Percentiles rank a stretch among this genome's conserved stretches.
Conservation (phyloP, 1,140 invertebrate genomes). For the Andricus grossulariae region DNA sequence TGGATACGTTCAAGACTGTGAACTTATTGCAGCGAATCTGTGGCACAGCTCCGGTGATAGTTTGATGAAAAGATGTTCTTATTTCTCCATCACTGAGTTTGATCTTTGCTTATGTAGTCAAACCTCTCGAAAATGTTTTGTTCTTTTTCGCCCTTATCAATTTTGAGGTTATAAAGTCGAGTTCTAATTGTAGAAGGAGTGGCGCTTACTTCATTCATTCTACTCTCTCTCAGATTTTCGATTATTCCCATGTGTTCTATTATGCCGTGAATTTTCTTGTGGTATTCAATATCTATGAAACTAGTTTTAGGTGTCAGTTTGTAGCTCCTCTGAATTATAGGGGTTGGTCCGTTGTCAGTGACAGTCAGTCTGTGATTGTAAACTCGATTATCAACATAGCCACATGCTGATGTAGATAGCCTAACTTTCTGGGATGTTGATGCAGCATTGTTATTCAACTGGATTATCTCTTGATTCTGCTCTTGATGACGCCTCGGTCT, state of each 20-base stretch:
- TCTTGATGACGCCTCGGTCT: no score
- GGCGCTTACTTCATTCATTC: constrained; percentile 41
- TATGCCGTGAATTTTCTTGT: constrained; percentile 37
- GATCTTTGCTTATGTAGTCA: constrained; percentile 44
- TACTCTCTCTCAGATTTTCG: not conserved
- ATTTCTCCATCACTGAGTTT: constrained; percentile 48
- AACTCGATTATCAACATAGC: not conserved
- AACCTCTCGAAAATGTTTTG: constrained; percentile 45
- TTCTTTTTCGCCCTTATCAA: constrained; percentile 32
- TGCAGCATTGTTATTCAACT: no score
- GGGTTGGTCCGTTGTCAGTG: no score
- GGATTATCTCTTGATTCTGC: no score
- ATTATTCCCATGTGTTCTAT: constrained; percentile 29
- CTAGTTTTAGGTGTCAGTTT: not conserved
- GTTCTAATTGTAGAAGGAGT: constrained; percentile 50
- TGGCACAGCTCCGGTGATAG: constrained; percentile 41
- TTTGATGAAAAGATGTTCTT: constrained; percentile 51
- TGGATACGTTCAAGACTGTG: constrained; percentile 14
- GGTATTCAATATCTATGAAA: constrained; percentile 34
- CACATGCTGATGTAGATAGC: no score
- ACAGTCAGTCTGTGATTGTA: no score
- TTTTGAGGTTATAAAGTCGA: constrained; percentile 39
- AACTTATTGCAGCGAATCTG: constrained; percentile 41
- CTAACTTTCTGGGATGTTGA: no score
- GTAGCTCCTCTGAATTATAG: no score